These are phyloP conservation scores for Drosophila affinis DNA, from an alignment of 2,888 invertebrate species.

Conservation along the genomic window DNA sequence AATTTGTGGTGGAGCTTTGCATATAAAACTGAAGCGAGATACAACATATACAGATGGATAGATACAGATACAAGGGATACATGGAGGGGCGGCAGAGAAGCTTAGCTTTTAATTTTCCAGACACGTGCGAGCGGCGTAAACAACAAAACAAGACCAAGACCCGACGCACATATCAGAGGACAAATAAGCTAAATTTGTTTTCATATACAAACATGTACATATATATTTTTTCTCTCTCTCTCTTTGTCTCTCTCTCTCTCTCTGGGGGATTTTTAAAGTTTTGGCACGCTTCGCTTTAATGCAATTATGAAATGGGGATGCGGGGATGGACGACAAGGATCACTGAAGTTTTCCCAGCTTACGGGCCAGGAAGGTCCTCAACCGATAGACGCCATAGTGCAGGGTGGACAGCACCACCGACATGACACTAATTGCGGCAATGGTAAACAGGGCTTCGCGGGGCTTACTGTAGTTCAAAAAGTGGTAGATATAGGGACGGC, in stretches of 20 bases:
- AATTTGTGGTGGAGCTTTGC: background rate
- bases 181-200: conserved; percentile 30
- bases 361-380: conserved; percentile 45
- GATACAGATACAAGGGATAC: conserved; percentile 12
- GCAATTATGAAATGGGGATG: conserved; percentile 29
- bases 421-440: background rate
- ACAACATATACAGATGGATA: background rate
- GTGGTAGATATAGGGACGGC: background rate
- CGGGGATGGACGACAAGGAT: background rate
- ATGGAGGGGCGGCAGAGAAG: background rate
- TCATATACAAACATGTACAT: background rate
- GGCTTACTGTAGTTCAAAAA: conserved; percentile 5
- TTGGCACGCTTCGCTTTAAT: conserved; percentile 19
- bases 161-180: conserved; percentile 37
- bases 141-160: conserved; percentile 42
- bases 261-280: background rate
- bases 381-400: conserved; percentile 53
- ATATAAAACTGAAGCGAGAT: conserved; percentile 6
- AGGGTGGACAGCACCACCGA: conserved; percentile 18
- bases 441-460: rapidly evolving
- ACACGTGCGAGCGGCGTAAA: conserved; percentile 55
- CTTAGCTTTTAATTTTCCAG: conserved; percentile 40
- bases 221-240: too few species aligned
- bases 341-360: conserved; percentile 36
- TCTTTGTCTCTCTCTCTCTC: too few species aligned